Conservation (phyloP, 2,113 vertebrate genomes). For the Lynx canadensis region DNA sequence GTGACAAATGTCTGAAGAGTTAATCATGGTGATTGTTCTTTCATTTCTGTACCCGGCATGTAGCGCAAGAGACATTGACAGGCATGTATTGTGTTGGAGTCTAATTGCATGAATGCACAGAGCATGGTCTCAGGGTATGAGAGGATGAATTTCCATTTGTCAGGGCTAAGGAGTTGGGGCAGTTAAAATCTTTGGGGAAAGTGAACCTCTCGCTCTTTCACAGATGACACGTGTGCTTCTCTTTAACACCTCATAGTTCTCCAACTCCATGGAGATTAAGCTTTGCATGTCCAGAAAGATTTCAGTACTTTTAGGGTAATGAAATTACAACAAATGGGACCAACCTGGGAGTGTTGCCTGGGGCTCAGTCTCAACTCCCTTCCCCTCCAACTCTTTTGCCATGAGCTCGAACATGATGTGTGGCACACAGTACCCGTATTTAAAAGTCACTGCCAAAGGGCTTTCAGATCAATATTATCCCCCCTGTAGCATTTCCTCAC, state of each 20-base stretch:
- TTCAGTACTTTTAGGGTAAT: slow-evolving; percentile 29
- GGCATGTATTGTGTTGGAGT: neutral
- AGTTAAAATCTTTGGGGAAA: neutral
- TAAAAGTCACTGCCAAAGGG: slow-evolving; percentile 69
- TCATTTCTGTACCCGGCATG: neutral
- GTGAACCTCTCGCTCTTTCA: neutral
- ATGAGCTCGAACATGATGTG: neutral
- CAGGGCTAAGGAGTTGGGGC: neutral
- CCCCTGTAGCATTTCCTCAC: slow-evolving; percentile 61
- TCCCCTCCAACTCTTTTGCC: neutral
- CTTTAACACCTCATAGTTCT: neutral
- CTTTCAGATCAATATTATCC: slow-evolving; percentile 56
- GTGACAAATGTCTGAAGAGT: neutral
- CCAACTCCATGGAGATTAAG: neutral
- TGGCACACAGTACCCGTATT: slow-evolving; percentile 19
- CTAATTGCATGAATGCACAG: neutral
- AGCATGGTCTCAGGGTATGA: neutral
- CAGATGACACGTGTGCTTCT: neutral
- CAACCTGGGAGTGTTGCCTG: slow-evolving; percentile 27
- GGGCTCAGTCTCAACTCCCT: neutral
- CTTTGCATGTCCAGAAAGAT: neutral
- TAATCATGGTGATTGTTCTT: neutral
- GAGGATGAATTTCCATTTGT: neutral
- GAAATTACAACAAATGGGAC: slow-evolving; percentile 14
- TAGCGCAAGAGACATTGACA: neutral